Conservation (phyloP, 2,797 vertebrate genomes). For the Enteromius unitaeniatus region DNA sequence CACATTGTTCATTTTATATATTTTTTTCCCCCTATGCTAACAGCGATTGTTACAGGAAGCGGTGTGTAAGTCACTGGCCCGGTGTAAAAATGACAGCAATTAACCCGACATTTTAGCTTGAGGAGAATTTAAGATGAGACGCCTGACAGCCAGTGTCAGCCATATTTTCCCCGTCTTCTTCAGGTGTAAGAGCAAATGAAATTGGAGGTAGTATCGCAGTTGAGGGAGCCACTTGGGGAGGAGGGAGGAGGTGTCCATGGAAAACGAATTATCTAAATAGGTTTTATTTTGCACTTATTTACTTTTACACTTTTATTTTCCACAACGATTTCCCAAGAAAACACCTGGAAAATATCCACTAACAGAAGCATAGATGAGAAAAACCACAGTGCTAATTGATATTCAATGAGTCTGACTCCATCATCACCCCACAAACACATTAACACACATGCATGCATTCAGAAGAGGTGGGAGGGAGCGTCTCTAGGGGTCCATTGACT, state of each 20-base stretch:
- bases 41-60: conserved; percentile 85
- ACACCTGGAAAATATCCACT: not conserved
- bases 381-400: conserved; percentile 48
- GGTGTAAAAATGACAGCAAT: conserved; percentile 99
- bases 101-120: conserved; percentile 99
- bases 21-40: conserved; percentile 61
- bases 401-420: conserved; percentile 51
- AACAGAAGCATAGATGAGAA: not conserved
- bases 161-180: conserved; percentile 68
- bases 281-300: conserved; percentile 74
- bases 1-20: conserved; percentile 83
- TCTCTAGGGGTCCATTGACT: conserved; percentile 90
- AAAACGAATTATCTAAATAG: conserved; percentile 89
- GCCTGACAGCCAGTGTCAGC: conserved; percentile 98
- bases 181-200: conserved; percentile 96
- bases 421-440: conserved; percentile 85
- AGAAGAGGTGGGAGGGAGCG: conserved; percentile 63
- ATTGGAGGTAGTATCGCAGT: conserved; percentile 89
- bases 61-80: conserved; percentile 93
- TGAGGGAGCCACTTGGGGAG: conserved; percentile 89
- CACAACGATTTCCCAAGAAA: conserved; percentile 19
- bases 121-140: conserved; percentile 98
- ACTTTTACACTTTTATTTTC: not conserved
- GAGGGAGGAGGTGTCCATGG: conserved; percentile 70
- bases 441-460: conserved; percentile 75